These are phyloP conservation scores for Leucoma salicis DNA, from an alignment of 2,888 invertebrate genomes.

Conservation along the genomic window DNA sequence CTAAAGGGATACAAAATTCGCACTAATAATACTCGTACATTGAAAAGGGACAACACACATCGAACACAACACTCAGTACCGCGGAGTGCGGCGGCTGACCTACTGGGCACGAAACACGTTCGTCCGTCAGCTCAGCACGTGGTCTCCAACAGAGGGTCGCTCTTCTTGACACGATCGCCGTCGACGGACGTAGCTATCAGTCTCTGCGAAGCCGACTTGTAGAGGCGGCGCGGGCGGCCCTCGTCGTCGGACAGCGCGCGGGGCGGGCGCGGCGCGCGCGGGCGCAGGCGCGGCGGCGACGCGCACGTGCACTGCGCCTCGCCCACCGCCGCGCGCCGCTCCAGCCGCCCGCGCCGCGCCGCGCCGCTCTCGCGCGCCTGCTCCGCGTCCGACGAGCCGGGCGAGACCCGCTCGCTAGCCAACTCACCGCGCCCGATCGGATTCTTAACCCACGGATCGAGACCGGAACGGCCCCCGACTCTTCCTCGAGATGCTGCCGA, in stretches of 20 bases:
- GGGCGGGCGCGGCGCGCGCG: conserved; percentile 31
- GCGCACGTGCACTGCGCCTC: conserved; percentile 31
- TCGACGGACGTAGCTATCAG: conserved; percentile 39
- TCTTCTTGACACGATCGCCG: conserved; percentile 27
- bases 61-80: conserved; percentile 32
- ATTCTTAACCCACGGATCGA: conserved; percentile 47
- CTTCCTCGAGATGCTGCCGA: conserved; percentile 29
- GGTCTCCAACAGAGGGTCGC: conserved; percentile 70
- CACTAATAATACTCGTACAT: conserved; percentile 76
- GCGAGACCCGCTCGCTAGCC: conserved; percentile 17
- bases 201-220: conserved; percentile 56
- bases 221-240: conserved; percentile 53
- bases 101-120: conserved; percentile 3
- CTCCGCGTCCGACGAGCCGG: conserved; percentile 27
- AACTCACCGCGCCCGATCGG: conserved; percentile 22
- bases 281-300: conserved; percentile 43
- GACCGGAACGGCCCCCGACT: conserved; percentile 27
- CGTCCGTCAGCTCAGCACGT: conserved; percentile 52
- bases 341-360: conserved; percentile 47
- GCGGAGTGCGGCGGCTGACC: conserved; percentile 1
- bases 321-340: conserved; percentile 45
- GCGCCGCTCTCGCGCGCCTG: conserved; percentile 27
- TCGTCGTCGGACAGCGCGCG: conserved; percentile 56
- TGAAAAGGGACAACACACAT: conserved; percentile 45
- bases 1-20: conserved; percentile 77